Base-by-base conservation (phyloP, 2,888 invertebrate genomes). In the Euphydryas editha region DNA sequence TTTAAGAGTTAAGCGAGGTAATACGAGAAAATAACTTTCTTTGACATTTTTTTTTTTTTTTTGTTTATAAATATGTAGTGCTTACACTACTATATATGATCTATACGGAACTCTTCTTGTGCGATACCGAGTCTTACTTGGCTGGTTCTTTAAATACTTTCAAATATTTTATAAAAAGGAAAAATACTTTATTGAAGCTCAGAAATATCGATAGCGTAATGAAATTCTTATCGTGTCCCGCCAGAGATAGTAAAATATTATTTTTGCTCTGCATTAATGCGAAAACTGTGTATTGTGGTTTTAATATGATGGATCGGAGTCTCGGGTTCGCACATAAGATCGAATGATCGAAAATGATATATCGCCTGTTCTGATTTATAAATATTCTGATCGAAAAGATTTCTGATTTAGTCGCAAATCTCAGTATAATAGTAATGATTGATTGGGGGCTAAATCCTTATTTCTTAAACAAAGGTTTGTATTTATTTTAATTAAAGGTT, bases 201-300 rank as follows among this genome's bases (percentile, higher is more conserved):
- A 49, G 39, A 61, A 69, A 67, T 54, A 59, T 57, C 58, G 61
- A 70, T 68, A 68, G 71, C 67, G 62, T 84, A 84, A 85, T 83
- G 81, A 83, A 82, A 80, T 84, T 81, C 79, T 81, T 85, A 83
- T 85, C 82, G 73, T 63, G 69, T 67, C 71, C 71, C 69, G 65
- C 36, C 36, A 57, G 65, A 68, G 70, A 65, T 64, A 54, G 62
- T 59, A 70, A 83, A 85, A 85, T 85, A 84, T 82, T 82, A 84
- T 85, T 86, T 81, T 78, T 59, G 57, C 71, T 72, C 73, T 72
- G 58, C 67, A 83, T 86, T 88, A 88, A 88, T 88, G 88, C 80
- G 78, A 83, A 85, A 85, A 79, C 82, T 83, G 83, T 88, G 87
- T 88, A 86, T 86, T 87, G 83, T 86, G 79, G 77, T 75, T 62